Evolutionary conservation across 2,888 invertebrate genomes (phyloP), one percentile per base, ranked within the genome.

Genomic region (Hoplodrina blanda): DNA sequence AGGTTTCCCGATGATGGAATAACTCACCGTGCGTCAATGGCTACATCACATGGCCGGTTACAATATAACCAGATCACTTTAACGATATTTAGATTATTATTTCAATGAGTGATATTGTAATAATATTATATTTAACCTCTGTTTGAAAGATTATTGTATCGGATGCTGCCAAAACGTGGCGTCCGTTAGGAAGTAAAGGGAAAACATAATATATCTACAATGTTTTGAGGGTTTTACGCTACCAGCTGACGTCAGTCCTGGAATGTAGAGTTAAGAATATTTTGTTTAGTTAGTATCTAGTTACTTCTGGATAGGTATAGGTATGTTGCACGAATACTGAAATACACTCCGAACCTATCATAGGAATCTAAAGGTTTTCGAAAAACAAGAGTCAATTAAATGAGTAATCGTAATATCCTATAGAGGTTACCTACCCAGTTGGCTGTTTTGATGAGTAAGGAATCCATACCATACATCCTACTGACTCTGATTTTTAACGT

Each of bases 131-230:
- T 90, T 85, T 84, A 90, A 89, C 85, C 60, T 88, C 88, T 91
- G 91, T 91, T 88, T 90, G 88, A 91, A 87, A 90, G 89, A 91
- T 91, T 90, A 90, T 87, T 88, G 84, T 87, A 87, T 82, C 63
- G 84, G 81, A 76, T 78, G 89, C 76, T 93, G 94, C 94, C 93
- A 94, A 94, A 91, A 93, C 94, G 94, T 94, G 94, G 89, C 91
- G 82, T 80, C 79, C 73, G 84, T 78, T 84, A 88, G 91, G 91
- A 90, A 88, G 89, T 87, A 76, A 81, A 87, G 86, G 83, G 82
- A 89, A 90, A 91, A 91, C 89, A 89, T n/a, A n/a, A n/a, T n/a
- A n/a, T 90, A 90, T 86, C 82, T 82, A 82, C 78, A 83, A 78
- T 85, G 88, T 90, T 87, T 85, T 78, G 81, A 82, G 81, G 87